These are phyloP conservation scores for Anas acuta DNA, from an alignment of 2,797 vertebrate species.

Conservation along the genomic window DNA sequence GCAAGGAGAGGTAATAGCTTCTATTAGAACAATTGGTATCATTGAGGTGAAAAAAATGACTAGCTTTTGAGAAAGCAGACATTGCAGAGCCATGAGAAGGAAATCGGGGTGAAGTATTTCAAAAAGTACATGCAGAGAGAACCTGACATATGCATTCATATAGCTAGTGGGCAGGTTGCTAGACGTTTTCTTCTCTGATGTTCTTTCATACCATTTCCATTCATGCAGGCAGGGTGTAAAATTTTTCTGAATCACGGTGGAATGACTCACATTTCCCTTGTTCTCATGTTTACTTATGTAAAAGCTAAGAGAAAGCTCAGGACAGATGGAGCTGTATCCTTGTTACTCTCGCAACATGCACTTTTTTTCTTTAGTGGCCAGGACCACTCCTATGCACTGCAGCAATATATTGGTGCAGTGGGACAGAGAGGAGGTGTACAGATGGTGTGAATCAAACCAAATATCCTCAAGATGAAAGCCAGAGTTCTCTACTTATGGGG, in stretches of 20 bases:
- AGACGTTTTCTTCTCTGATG: not conserved
- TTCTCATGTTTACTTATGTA: not conserved
- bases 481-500: not conserved
- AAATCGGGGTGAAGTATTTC: not conserved
- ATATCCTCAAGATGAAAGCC: not conserved
- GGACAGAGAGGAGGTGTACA: not conserved
- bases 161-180: not conserved
- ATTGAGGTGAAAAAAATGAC: not conserved
- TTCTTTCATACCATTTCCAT: not conserved
- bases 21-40: not conserved
- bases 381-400: not conserved
- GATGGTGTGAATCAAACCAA: not conserved
- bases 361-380: not conserved
- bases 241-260: not conserved
- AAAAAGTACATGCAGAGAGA: not conserved
- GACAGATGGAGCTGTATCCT: not conserved
- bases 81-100: not conserved
- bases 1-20: not conserved
- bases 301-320: not conserved
- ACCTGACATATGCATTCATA: accelerated
- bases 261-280: not conserved
- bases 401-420: not conserved
- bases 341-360: not conserved
- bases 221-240: not conserved
- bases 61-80: not conserved